Conservation (phyloP, 2,797 vertebrate genomes). For the Lateolabrax maculatus region DNA sequence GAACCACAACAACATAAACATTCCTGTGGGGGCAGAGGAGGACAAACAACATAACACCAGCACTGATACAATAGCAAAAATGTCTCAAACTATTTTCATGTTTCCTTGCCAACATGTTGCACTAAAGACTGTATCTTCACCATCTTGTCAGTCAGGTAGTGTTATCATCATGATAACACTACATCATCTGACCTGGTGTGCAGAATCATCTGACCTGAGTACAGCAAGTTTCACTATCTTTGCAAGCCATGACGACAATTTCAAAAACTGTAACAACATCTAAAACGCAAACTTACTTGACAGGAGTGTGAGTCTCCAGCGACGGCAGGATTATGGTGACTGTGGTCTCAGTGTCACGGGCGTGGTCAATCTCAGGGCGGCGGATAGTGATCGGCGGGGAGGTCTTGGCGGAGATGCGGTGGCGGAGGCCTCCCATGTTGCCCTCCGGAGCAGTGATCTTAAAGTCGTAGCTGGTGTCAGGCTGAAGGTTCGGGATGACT, state of each 20-base stretch:
- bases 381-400: slow-evolving; percentile 91
- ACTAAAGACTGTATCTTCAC: not conserved
- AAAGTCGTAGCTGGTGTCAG: slow-evolving; percentile 95
- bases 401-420: slow-evolving; percentile 94
- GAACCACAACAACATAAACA: slow-evolving; percentile 96
- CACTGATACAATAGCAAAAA: slow-evolving; percentile 16
- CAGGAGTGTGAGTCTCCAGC: slow-evolving; percentile 87
- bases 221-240: not conserved
- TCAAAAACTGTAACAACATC: not conserved
- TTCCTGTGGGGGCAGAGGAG: slow-evolving; percentile 84
- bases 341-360: slow-evolving; percentile 91
- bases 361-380: slow-evolving; percentile 92
- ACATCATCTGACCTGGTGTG: slow-evolving; percentile 20
- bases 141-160: slow-evolving; percentile 3
- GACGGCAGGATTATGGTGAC: slow-evolving; percentile 93
- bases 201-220: slow-evolving; percentile 23
- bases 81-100: slow-evolving; percentile 4
- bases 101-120: slow-evolving; percentile 3
- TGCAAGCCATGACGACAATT: not conserved
- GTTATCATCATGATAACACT: slow-evolving; percentile 3
- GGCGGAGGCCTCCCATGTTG: slow-evolving; percentile 95
- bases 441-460: slow-evolving; percentile 94
- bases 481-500: slow-evolving; percentile 93
- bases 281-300: slow-evolving; percentile 87
- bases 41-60: slow-evolving; percentile 52